Percentiles rank a stretch among this genome's conserved stretches.
These are phyloP conservation scores for Zootermopsis nevadensis DNA, from an alignment of 2,888 invertebrate species.

Conservation along the genomic window DNA sequence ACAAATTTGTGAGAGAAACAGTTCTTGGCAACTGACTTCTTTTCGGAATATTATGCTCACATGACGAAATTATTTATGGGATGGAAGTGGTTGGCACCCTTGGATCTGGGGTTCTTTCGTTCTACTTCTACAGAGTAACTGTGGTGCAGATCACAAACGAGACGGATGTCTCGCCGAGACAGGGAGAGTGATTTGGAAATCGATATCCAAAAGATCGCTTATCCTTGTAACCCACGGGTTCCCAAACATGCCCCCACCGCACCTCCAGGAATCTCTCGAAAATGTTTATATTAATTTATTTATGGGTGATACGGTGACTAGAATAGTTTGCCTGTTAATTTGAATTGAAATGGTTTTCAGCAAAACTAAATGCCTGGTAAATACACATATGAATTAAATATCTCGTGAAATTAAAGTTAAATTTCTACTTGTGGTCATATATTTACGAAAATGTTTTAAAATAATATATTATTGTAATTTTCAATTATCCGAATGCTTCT, in stretches of 20 bases:
- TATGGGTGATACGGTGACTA: background rate
- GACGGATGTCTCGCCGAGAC: background rate
- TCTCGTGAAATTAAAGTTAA: background rate
- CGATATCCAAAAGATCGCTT: too few species aligned
- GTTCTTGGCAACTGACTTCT: background rate
- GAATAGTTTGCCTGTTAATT: background rate
- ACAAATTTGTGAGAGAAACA: background rate
- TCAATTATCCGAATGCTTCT: background rate
- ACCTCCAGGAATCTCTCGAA: too few species aligned
- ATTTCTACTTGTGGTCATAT: background rate
- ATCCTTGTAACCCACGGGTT: too few species aligned
- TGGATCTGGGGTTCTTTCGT: background rate
- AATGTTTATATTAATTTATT: background rate
- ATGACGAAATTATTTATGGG: background rate
- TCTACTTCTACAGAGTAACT: background rate
- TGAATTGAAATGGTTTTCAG: background rate
- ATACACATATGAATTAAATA: background rate
- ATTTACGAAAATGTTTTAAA: background rate
- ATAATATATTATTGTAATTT: background rate
- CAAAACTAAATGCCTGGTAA: background rate
- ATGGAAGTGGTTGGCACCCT: background rate
- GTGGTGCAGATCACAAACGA: background rate
- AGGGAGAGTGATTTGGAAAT: too few species aligned
- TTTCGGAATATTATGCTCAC: background rate
- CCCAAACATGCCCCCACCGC: too few species aligned